Evolutionary conservation across 64 coral and sea anemone species (phyloP).

Genomic region (Exaiptasia diaphana): DNA sequence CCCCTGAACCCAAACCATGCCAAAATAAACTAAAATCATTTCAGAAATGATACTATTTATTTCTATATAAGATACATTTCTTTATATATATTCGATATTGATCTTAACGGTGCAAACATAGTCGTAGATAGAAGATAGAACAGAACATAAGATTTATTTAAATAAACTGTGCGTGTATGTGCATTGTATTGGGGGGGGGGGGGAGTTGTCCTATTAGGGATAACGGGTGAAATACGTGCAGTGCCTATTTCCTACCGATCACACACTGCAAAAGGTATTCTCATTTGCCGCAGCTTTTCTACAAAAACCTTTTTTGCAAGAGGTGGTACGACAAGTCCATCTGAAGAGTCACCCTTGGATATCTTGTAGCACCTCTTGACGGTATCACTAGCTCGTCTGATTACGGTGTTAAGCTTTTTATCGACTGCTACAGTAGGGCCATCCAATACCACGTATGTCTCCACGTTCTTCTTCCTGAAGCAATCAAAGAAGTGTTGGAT

Average conservation of each 20-base stretch:
- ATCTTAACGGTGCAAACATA: too few species aligned
- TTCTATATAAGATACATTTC: too few species aligned
- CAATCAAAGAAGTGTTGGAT: constrained; percentile 49
- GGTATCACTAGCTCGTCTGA: background rate
- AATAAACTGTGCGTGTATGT: too few species aligned
- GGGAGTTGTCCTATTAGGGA: too few species aligned
- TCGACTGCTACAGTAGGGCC: constrained; percentile 43
- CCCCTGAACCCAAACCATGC: too few species aligned
- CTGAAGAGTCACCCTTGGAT: background rate
- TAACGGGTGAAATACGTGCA: too few species aligned
- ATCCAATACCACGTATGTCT: constrained; percentile 64
- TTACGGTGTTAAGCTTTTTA: constrained; percentile 61
- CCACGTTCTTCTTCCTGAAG: constrained; percentile 7
- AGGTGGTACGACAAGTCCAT: constrained; percentile 35
- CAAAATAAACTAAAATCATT: too few species aligned
- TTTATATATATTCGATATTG: too few species aligned
- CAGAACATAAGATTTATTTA: too few species aligned
- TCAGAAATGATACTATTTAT: too few species aligned
- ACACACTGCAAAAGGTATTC: constrained; percentile 59
- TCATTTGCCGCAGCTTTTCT: constrained; percentile 42
- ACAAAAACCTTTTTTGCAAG: constrained; percentile 37
- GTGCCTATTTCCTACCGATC: constrained; percentile 52
- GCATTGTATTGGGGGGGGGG: too few species aligned
- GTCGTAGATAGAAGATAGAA: too few species aligned
- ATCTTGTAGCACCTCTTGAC: constrained; percentile 21